These are phyloP conservation scores for Melanargia galathea DNA, from an alignment of 2,888 invertebrate genomes.

Conservation along the genomic window DNA sequence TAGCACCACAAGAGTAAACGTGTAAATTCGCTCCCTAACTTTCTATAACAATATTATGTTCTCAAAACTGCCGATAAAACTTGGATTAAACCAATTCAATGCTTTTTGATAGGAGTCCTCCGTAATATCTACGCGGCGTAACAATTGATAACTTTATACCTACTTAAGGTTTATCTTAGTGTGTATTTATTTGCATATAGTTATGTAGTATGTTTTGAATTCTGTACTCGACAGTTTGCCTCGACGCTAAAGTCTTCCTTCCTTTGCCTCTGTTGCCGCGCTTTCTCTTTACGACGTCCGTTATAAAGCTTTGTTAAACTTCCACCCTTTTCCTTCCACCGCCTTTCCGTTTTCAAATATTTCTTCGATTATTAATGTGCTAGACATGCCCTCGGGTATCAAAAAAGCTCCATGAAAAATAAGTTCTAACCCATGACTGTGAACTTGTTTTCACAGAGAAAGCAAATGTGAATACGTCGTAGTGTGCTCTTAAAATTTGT, in stretches of 20 bases:
- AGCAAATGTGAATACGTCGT: too few species aligned
- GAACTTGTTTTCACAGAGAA: too few species aligned
- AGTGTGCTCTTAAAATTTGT: too few species aligned
- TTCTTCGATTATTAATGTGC: constrained; percentile 13
- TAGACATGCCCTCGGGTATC: too few species aligned
- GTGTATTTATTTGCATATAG: background rate
- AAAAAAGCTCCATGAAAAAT: too few species aligned
- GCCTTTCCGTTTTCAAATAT: constrained; percentile 31
- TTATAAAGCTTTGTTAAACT: constrained; percentile 42
- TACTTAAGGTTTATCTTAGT: background rate
- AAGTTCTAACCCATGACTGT: too few species aligned
- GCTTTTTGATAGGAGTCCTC: too few species aligned
- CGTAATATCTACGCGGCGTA: background rate
- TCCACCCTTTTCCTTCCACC: constrained; percentile 42
- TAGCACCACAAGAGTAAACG: too few species aligned
- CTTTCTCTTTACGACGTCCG: constrained; percentile 52
- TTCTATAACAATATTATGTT: too few species aligned
- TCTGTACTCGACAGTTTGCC: constrained; percentile 37
- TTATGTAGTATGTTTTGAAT: constrained; percentile 24
- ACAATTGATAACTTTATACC: too few species aligned
- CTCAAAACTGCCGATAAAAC: background rate
- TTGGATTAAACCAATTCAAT: background rate
- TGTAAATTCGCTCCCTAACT: too few species aligned
- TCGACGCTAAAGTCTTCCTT: constrained; percentile 35
- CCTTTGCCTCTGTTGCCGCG: constrained; percentile 35